Evolutionary conservation across 2,888 invertebrate genomes (phyloP).

Genomic region (Actias luna): DNA sequence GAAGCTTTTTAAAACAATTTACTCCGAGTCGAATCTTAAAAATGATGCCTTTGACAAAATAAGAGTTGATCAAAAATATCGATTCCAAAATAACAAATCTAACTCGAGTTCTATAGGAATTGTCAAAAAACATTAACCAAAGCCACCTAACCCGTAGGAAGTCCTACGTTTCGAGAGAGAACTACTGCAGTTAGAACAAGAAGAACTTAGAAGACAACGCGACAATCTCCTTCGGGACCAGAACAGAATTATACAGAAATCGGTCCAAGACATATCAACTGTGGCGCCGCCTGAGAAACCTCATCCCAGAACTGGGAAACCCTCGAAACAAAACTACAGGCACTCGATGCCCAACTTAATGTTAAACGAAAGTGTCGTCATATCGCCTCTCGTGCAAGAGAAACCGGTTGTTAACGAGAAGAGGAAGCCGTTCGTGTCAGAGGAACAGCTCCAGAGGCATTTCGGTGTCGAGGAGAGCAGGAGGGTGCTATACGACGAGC

Average conservation of each 20-base stretch:
- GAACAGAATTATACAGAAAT: conserved; percentile 82
- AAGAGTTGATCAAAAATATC: not conserved
- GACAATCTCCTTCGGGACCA: conserved; percentile 87
- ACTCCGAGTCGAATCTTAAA: too few species aligned
- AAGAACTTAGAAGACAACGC: conserved; percentile 87
- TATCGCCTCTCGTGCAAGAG: conserved; percentile 45
- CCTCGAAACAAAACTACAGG: conserved; percentile 54
- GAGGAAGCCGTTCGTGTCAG: conserved; percentile 72
- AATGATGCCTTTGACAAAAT: too few species aligned
- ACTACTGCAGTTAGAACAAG: conserved; percentile 88
- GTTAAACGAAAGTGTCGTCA: conserved; percentile 54
- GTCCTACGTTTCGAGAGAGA: conserved; percentile 90
- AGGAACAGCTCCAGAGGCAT: conserved; percentile 73
- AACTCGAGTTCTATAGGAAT: not conserved
- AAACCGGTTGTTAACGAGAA: conserved; percentile 57
- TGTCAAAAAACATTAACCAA: not conserved
- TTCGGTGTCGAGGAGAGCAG: conserved; percentile 74
- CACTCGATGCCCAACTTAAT: conserved; percentile 78
- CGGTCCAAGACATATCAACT: conserved; percentile 83
- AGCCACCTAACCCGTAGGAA: conserved; percentile 68
- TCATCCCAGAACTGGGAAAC: conserved; percentile 44
- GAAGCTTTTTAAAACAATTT: too few species aligned
- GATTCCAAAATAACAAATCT: not conserved
- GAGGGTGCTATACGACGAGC: conserved; percentile 60
- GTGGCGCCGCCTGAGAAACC: conserved; percentile 59